Percentiles rank a stretch among this genome's conserved stretches.
These are phyloP conservation scores for Blennius ocellaris DNA, from an alignment of 2,113 vertebrate species.

Conservation along the genomic window DNA sequence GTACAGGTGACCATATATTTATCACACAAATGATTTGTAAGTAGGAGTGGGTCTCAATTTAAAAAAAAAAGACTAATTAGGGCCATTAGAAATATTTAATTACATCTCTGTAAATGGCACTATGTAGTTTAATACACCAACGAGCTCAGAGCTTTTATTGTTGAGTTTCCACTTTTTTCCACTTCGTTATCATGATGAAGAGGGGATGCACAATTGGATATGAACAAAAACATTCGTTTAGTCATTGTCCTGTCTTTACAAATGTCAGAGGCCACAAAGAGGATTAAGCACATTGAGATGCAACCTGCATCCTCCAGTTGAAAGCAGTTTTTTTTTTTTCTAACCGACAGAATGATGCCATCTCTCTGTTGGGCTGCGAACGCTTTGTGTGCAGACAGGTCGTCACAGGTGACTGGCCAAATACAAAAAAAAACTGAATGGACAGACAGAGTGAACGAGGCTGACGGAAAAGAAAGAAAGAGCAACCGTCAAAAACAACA, in stretches of 20 bases:
- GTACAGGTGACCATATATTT: too few species aligned
- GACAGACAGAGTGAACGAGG: background rate
- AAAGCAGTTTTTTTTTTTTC: slow-evolving; percentile 12
- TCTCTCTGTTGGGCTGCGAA: slow-evolving; percentile 15
- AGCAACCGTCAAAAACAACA: background rate
- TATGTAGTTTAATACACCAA: too few species aligned
- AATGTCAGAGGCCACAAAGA: slow-evolving; percentile 5
- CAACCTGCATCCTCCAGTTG: background rate
- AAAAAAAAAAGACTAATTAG: too few species aligned
- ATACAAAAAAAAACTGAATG: slow-evolving; percentile 4
- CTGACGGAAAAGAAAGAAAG: background rate
- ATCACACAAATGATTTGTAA: too few species aligned
- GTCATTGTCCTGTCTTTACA: background rate
- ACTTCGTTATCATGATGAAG: too few species aligned
- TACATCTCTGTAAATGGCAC: too few species aligned
- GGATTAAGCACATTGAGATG: background rate
- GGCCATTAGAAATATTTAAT: too few species aligned
- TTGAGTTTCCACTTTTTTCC: too few species aligned
- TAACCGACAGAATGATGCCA: background rate
- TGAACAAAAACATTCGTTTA: background rate
- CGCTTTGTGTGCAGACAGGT: slow-evolving; percentile 28
- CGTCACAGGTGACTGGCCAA: background rate
- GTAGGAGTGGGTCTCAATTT: too few species aligned
- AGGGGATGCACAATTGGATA: background rate
- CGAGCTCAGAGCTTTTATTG: too few species aligned